Percentiles rank a stretch among this genome's conserved stretches.
These are phyloP conservation scores for Pomatorhinus ruficollis DNA, from an alignment of 2,113 vertebrate genomes.

Conservation along the genomic window DNA sequence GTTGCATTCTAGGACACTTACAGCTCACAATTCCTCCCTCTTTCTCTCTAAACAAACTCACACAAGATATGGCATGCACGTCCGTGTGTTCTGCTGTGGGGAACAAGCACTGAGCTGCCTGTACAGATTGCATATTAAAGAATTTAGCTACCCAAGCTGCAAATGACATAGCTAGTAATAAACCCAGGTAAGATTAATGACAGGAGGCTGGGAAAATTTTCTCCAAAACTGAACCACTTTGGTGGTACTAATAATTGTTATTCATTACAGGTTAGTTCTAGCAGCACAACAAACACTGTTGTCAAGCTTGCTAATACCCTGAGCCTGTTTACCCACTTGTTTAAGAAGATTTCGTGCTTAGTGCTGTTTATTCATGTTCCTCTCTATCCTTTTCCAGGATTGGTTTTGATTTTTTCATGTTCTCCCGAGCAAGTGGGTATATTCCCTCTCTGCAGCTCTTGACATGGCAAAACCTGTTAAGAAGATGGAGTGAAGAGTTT, in stretches of 20 bases:
- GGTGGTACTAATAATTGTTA: conserved; percentile 48
- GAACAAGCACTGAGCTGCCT: background rate
- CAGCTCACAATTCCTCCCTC: background rate
- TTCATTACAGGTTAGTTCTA: conserved; percentile 51
- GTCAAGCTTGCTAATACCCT: conserved; percentile 38
- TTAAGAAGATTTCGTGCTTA: conserved; percentile 35
- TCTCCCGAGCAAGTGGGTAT: background rate
- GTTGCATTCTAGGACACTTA: background rate
- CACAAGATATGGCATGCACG: rapidly evolving
- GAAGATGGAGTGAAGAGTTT: background rate
- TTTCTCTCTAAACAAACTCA: background rate
- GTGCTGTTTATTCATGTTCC: background rate
- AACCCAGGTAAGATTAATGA: conserved; percentile 69
- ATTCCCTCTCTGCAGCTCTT: background rate
- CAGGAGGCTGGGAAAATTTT: conserved; percentile 38
- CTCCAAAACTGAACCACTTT: conserved; percentile 26
- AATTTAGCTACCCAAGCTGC: conserved; percentile 20
- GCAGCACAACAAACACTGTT: conserved; percentile 29
- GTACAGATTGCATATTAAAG: conserved; percentile 42
- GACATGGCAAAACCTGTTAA: background rate
- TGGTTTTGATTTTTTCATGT: background rate
- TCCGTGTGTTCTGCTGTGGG: background rate
- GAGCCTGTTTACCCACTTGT: conserved; percentile 43
- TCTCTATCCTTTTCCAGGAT: background rate
- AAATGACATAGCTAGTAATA: conserved; percentile 45